These are phyloP conservation scores for Trichogramma dendrolimi DNA, from an alignment of 2,888 invertebrate genomes.

Conservation along the genomic window DNA sequence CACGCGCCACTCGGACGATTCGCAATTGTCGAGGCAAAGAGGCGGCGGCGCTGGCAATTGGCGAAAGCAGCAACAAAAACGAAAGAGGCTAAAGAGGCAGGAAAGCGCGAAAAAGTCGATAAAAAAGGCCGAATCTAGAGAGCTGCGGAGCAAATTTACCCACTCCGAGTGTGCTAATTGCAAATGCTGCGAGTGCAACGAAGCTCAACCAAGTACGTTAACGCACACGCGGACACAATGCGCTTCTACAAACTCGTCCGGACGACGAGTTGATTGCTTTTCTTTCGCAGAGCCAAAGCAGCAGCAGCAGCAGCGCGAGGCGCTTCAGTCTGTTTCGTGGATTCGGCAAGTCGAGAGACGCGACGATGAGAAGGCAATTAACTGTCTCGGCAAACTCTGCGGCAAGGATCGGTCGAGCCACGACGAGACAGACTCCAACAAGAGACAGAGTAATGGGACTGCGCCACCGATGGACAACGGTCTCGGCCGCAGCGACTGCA, in stretches of 20 bases:
- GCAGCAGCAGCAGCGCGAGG: too few species aligned
- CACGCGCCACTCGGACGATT: background rate
- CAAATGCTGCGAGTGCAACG: slow-evolving; percentile 19
- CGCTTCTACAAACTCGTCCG: too few species aligned
- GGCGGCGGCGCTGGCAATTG: background rate
- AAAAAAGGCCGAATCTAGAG: slow-evolving; percentile 10
- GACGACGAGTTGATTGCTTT: too few species aligned
- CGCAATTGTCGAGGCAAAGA: background rate
- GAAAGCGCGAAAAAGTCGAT: background rate
- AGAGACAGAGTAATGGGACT: too few species aligned
- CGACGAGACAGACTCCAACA: background rate
- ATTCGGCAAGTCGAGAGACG: slow-evolving; percentile 9
- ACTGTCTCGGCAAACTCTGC: slow-evolving; percentile 1
- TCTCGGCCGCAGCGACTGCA: too few species aligned
- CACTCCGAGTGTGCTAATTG: slow-evolving; percentile 6
- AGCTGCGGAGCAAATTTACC: slow-evolving; percentile 10
- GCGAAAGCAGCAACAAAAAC: background rate
- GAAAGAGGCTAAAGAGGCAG: background rate
- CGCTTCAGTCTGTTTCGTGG: too few species aligned
- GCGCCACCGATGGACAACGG: too few species aligned
- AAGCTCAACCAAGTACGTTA: background rate
- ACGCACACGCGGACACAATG: too few species aligned
- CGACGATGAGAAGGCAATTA: slow-evolving; percentile 10
- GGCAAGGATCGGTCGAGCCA: background rate
- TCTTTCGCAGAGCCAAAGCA: too few species aligned